Base-by-base conservation (phyloP, 2,113 vertebrate species). In the Hyaena hyaena region DNA sequence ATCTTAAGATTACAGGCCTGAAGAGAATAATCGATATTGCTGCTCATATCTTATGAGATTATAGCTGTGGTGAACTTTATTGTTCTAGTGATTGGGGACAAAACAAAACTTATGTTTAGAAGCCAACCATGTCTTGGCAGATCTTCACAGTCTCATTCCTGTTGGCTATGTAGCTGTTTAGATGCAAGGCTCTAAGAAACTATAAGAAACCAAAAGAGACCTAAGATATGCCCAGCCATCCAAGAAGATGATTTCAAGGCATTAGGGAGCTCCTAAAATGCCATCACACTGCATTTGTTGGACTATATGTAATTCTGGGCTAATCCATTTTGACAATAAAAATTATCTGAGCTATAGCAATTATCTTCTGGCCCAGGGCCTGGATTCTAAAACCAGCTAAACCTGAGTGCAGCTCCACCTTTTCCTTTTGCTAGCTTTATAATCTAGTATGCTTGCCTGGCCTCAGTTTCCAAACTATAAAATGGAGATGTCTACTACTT, bases 351-450 rank as follows among this genome's bases (percentile, higher is more conserved):
- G 39, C 45, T 77, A 71, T 8, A 79, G 10, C 21, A 88, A 11
- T 55, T 55, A 91, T 26, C 43, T 12, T 81, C 2, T 89, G 19
- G 14, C n/a, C 58, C 15, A 95, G 12, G 31, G 31, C 79, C 76
- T 96, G 31, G 53, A 83, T 92, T 97, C 68, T 86, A 53, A 74
- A 92, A 19, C 24, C 39, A 65, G 58, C 48, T 92, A 96, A 92
- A 83, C 24, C 9, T 43, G 31, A 95, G 26, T 93, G 85, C 73
- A 81, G 0, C 80, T 92, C 24, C 63, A 79, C 17, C 45, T 92
- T 94, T 96, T 92, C 24, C 50, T 93, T 90, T 91, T 90, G 61
- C 24, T 88, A 66, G 31, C 53, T 66, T 93, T 87, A 63, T 90
- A 77, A 69, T 95, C 68, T 95, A 15, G 55, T 94, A 33, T 79